Evolutionary conservation across 2,797 vertebrate genomes (phyloP), one percentile per base, ranked within the genome.

Genomic region (Pantherophis vulpinus): DNA sequence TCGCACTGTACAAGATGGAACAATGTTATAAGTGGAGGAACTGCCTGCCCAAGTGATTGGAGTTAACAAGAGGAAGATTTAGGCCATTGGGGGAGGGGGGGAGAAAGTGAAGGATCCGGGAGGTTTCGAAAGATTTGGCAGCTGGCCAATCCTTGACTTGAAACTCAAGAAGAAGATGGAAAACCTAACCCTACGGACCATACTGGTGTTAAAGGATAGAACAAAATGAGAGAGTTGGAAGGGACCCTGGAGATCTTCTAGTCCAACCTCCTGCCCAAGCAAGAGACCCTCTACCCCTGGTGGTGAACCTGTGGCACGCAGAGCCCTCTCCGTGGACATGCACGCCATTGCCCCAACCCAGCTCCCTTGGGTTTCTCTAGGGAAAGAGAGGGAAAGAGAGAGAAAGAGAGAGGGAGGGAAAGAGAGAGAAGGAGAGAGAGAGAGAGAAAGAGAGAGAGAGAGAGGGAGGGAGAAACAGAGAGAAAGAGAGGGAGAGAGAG

Each of bases 21-120:
- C 61, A 32, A 7, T 93, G 90, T 55, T 90, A 91, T 86, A 63
- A 93, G 93, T 37, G 91, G 91, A 87, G 55, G 86, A 7, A 70
- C 93, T 93, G 96, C 95, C 93, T 88, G 29, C 58, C 61, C 91
- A 92, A 93, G 47, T 23, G 92, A 92, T 5, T 55, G 87, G 94
- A 60, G 3, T 87, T 54, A 93, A 95, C 51, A 86, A 89, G 91
- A 29, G 93, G 74, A 37, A 92, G 86, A 93, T 89, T 94, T 66
- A 91, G 70, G 93, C 88, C 79, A 51, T 20, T 3, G 42, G 42
- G 32, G 27, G 37, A 12, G 25, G 91, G 37, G 25, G 25, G 91
- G 55, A 23, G 55, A 90, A 93, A 89, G 60, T 3, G 13, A 86
- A 27, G 27, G 74, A 60, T 42, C 55, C 16, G 42, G 16, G 10